Evolutionary conservation across 2,797 vertebrate species (phyloP).

Genomic region (Sebastes hubbsi): DNA sequence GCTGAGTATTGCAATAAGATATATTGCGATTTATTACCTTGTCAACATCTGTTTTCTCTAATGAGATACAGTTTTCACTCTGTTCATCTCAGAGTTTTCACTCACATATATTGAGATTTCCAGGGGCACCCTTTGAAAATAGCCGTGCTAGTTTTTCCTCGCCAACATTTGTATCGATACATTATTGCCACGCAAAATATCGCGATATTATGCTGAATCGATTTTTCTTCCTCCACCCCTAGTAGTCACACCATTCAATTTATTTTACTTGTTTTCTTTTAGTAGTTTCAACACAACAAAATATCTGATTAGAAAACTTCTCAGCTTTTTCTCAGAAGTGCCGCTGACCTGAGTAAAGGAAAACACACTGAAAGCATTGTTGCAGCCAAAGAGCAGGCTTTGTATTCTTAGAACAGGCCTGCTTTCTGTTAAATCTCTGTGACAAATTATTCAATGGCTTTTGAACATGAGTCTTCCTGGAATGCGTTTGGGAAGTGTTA

Average conservation of each 20-base stretch:
- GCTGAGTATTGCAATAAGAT: no score
- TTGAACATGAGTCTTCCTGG: conserved; percentile 52
- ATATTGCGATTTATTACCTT: no score
- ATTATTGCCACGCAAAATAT: no score
- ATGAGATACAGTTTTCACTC: not conserved
- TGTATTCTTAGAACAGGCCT: conserved; percentile 34
- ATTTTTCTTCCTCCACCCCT: not conserved
- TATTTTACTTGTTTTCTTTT: not conserved
- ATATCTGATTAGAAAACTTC: not conserved
- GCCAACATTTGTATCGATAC: no score
- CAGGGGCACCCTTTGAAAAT: no score
- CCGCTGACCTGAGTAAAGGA: not conserved
- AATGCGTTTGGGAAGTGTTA: conserved; percentile 52
- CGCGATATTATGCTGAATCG: no score
- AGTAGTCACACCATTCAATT: not conserved
- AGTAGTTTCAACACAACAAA: not conserved
- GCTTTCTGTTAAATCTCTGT: conserved; percentile 58
- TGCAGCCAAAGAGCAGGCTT: conserved; percentile 7
- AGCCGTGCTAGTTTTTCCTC: no score
- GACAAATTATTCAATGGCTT: conserved; percentile 52
- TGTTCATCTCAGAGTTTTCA: no score
- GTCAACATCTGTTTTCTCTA: no score
- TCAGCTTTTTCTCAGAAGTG: not conserved
- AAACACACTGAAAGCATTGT: not conserved
- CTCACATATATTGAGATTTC: no score